Evolutionary conservation across 2,113 vertebrate genomes (phyloP).

Genomic region (Fulica atra): DNA sequence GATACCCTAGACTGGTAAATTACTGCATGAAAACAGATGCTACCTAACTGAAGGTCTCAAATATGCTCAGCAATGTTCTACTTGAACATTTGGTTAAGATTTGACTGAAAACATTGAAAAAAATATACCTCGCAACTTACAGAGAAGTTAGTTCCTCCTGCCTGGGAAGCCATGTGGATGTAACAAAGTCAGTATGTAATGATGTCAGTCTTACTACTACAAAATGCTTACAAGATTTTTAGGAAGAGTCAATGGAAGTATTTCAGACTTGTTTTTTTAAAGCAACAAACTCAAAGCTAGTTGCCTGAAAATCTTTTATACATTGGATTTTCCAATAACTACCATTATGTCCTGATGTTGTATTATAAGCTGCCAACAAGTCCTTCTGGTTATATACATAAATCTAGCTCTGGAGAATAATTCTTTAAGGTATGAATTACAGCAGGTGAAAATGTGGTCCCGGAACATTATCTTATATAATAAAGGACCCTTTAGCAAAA

Average conservation of each 20-base stretch:
- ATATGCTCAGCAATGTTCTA: neutral
- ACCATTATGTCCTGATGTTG: neutral
- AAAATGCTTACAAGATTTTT: neutral
- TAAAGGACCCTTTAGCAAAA: neutral
- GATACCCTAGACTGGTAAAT: neutral
- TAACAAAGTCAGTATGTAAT: neutral
- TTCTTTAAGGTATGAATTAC: neutral
- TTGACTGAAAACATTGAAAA: neutral
- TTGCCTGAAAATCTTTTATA: neutral
- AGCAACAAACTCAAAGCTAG: neutral
- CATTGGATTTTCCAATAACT: neutral
- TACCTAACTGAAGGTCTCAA: neutral
- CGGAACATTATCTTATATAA: neutral
- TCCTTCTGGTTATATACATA: neutral
- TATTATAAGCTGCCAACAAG: neutral
- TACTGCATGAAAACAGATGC: neutral
- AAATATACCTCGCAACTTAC: neutral
- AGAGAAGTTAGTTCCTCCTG: neutral
- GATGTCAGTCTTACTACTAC: neutral
- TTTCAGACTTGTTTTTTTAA: neutral
- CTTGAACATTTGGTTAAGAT: neutral
- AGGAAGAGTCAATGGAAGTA: neutral
- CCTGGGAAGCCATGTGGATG: neutral
- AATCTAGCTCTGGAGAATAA: neutral
- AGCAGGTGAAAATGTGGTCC: neutral